Evolutionary conservation across 2,113 vertebrate species (phyloP).

Genomic region (Calidris pygmaea): DNA sequence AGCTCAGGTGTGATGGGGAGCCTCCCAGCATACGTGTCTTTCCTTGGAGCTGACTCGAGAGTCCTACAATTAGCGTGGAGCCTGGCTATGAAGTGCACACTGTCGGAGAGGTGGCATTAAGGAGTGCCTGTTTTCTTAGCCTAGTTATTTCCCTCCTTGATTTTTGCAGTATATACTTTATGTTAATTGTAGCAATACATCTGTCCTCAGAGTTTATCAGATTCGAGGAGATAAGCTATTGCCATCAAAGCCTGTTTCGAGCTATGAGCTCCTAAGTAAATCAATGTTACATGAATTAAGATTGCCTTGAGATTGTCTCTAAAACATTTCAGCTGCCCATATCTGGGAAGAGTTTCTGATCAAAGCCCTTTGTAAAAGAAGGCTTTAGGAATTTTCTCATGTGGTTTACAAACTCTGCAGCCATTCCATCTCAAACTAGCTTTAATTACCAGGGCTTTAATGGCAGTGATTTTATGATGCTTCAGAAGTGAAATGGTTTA

Average conservation of each 20-base stretch:
- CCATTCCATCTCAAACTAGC: background rate
- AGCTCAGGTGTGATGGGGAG: background rate
- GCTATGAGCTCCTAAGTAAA: conserved; percentile 29
- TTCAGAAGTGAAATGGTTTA: conserved; percentile 21
- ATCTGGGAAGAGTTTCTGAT: conserved; percentile 41
- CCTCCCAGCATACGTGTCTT: background rate
- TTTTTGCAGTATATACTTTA: conserved; percentile 35
- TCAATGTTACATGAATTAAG: conserved; percentile 49
- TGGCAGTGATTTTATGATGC: background rate
- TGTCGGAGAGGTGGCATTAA: background rate
- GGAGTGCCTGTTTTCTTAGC: conserved; percentile 7
- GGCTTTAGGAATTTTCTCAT: conserved; percentile 3
- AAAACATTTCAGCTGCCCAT: conserved; percentile 31
- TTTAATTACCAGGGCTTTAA: conserved; percentile 42
- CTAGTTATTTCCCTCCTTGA: background rate
- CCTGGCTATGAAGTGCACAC: background rate
- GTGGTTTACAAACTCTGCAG: background rate
- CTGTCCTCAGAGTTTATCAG: conserved; percentile 67
- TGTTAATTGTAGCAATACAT: conserved; percentile 61
- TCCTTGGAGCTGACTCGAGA: background rate
- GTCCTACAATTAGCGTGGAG: background rate
- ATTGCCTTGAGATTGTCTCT: conserved; percentile 50
- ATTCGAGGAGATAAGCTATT: conserved; percentile 41
- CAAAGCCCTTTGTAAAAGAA: background rate
- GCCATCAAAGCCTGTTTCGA: conserved; percentile 49